A percentile compares a stretch with the other conserved stretches of the same genome.
These are phyloP conservation scores for Acanthornis magna DNA, from an alignment of 2,797 vertebrate species.

Conservation along the genomic window DNA sequence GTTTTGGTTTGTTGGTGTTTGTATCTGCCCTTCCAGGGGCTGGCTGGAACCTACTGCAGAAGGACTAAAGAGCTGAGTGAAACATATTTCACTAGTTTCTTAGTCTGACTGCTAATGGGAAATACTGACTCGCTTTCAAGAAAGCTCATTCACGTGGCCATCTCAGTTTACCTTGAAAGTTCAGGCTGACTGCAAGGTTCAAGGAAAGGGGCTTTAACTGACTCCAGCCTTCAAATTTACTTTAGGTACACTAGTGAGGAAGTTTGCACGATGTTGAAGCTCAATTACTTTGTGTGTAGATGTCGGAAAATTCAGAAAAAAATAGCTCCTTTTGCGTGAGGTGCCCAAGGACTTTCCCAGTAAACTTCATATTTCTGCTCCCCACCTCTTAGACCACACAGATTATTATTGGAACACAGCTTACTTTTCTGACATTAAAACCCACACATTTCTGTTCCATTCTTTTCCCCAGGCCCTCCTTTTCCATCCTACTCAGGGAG, in stretches of 20 bases:
- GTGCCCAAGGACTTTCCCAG: background rate
- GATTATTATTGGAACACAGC: background rate
- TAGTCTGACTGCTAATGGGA: background rate
- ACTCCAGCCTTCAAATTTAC: background rate
- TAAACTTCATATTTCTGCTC: background rate
- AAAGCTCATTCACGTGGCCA: accelerated
- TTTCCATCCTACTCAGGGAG: background rate
- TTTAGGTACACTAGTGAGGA: background rate
- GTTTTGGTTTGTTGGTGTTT: background rate
- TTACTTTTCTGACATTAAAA: background rate
- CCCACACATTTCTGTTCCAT: accelerated
- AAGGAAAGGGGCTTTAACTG: background rate
- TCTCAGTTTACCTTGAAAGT: background rate
- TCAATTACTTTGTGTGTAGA: background rate
- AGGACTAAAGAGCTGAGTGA: background rate
- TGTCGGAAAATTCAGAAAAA: background rate
- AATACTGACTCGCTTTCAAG: background rate
- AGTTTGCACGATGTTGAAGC: background rate
- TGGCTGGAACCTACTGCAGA: background rate
- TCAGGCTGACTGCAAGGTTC: background rate
- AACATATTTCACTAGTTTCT: background rate
- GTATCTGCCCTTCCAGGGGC: background rate
- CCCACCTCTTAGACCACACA: background rate
- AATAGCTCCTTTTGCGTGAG: background rate
- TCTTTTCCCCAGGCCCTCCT: background rate